Percentiles rank a stretch among this genome's conserved stretches.
These are phyloP conservation scores for Ceyx margarethae DNA, from an alignment of 2,113 vertebrate genomes.

Conservation along the genomic window DNA sequence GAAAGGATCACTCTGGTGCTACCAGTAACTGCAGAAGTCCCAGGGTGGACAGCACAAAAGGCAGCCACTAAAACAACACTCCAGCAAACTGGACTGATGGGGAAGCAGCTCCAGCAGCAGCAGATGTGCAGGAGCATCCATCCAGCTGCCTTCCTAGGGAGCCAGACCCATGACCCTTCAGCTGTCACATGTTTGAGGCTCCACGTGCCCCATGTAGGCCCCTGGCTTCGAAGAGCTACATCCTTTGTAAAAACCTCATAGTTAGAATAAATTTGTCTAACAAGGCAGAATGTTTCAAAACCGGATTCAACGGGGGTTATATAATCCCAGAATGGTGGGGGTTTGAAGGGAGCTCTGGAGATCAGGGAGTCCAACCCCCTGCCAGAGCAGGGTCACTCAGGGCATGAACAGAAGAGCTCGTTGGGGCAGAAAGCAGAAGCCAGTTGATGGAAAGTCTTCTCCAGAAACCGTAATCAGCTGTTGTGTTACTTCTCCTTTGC, in stretches of 20 bases:
- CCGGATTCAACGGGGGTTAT: not conserved
- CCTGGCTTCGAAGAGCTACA: not conserved
- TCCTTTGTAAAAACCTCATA: not conserved
- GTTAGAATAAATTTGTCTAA: not conserved
- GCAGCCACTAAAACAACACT: not conserved
- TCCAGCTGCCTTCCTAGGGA: not conserved
- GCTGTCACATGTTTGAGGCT: not conserved
- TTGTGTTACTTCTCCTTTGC: not conserved
- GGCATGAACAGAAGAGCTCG: not conserved
- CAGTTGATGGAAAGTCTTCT: not conserved
- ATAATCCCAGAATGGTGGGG: too few species aligned
- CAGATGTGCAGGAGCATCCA: not conserved
- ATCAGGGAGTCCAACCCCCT: too few species aligned
- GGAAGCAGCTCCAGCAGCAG: not conserved
- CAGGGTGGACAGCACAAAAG: not conserved
- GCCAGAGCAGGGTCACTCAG: too few species aligned
- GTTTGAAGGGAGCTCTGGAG: too few species aligned
- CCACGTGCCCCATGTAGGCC: fast-evolving
- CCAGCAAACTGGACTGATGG: fast-evolving
- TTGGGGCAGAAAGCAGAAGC: not conserved
- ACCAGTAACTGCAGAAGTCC: not conserved
- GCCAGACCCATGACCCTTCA: fast-evolving
- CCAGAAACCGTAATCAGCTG: not conserved
- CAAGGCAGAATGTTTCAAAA: not conserved
- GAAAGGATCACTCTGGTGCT: not conserved